These are phyloP conservation scores for Nasalis larvatus DNA, from an alignment of 2,113 vertebrate species.

Conservation along the genomic window DNA sequence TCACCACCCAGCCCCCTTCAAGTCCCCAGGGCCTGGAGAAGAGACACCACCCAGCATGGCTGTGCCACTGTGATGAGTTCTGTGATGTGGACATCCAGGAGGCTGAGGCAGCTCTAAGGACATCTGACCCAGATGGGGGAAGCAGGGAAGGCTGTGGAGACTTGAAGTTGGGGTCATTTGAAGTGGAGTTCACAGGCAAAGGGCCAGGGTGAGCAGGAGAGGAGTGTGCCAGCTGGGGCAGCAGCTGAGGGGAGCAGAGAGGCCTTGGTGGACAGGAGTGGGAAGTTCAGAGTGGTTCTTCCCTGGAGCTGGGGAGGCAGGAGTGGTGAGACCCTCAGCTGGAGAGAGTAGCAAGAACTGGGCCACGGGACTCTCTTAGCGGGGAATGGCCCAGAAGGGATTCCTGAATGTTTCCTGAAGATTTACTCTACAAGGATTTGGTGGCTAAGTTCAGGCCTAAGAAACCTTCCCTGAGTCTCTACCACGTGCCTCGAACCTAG, in stretches of 20 bases:
- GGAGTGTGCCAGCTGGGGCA: accelerated
- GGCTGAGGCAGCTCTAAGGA: background rate
- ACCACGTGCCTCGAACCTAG: accelerated
- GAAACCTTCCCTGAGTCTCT: background rate
- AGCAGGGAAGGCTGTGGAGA: background rate
- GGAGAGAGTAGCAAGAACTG: background rate
- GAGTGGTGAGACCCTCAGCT: background rate
- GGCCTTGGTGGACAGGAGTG: accelerated
- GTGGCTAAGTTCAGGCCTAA: background rate
- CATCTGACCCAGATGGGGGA: accelerated
- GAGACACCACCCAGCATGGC: accelerated
- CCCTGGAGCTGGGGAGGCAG: background rate
- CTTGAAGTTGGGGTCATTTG: background rate
- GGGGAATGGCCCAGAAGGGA: background rate
- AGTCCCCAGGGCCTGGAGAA: background rate
- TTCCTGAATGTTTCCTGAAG: background rate
- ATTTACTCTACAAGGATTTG: background rate
- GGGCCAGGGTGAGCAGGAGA: background rate
- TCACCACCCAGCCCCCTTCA: accelerated
- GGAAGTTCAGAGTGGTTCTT: background rate
- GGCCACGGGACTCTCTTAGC: no score
- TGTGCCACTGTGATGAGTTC: accelerated
- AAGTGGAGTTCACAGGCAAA: background rate
- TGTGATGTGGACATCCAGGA: background rate
- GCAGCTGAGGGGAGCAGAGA: background rate